Conservation (phyloP, 1,140 invertebrate species). For the Caenorhabditis latens region DNA sequence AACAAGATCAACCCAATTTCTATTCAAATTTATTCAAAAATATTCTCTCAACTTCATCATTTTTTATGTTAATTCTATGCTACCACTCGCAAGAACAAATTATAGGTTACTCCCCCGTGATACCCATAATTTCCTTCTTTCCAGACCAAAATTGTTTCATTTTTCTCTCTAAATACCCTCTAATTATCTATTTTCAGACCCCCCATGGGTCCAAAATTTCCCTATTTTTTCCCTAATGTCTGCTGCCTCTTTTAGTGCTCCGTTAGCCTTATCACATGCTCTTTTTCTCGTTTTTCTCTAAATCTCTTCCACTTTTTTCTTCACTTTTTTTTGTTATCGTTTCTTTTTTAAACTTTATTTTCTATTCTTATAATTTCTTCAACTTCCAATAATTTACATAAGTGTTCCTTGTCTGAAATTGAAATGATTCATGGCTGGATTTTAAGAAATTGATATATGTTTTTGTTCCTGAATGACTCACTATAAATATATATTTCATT, state of each 20-base stretch:
- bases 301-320: not conserved
- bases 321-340: constrained; percentile 11
- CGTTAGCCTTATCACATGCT: constrained; percentile 79
- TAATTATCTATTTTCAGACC: too few species aligned
- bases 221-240: not conserved
- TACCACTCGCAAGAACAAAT: too few species aligned
- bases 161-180: too few species aligned
- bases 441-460: not conserved
- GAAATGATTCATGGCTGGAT: not conserved
- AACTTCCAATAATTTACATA: not conserved
- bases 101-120: too few species aligned
- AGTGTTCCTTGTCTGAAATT: not conserved
- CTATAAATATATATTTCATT: too few species aligned
- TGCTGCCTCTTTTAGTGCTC: not conserved
- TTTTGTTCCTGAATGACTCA: too few species aligned
- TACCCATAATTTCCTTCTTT: too few species aligned
- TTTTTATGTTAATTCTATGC: too few species aligned
- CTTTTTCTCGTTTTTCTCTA: constrained; percentile 50
- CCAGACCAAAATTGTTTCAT: too few species aligned
- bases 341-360: constrained; percentile 1
- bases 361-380: not conserved
- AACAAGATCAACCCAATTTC: too few species aligned
- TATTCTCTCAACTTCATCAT: too few species aligned
- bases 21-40: too few species aligned
- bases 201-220: not conserved